A percentile compares a stretch with the other conserved stretches of the same genome.
These are phyloP conservation scores for Bos javanicus DNA, from an alignment of 2,113 vertebrate species.

Conservation along the genomic window DNA sequence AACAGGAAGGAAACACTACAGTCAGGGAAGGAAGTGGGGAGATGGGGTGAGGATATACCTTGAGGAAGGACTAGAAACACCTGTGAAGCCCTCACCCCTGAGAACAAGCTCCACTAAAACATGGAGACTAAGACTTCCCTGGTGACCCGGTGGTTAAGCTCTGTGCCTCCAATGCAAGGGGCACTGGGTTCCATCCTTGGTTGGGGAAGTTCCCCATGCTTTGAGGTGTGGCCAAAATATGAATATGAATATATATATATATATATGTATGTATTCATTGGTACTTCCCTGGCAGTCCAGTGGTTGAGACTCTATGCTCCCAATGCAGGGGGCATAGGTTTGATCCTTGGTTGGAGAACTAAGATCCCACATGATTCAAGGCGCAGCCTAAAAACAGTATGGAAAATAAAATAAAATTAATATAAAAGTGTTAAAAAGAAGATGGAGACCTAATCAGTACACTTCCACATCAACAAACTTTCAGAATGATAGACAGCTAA, in stretches of 20 bases:
- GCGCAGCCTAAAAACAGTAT: not conserved
- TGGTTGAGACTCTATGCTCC: not conserved
- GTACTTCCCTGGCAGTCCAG: not conserved
- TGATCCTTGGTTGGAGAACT: not conserved
- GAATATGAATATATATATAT: not conserved
- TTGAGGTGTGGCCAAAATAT: not conserved
- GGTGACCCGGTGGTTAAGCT: not conserved
- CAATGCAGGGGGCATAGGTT: not conserved
- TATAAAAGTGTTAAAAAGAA: not conserved
- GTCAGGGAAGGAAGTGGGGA: not conserved
- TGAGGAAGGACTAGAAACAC: not conserved
- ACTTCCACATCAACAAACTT: not conserved
- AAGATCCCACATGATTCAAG: not conserved
- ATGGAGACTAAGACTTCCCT: not conserved
- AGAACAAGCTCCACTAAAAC: not conserved
- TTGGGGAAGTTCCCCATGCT: not conserved
- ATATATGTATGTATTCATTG: not conserved
- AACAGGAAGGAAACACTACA: not conserved
- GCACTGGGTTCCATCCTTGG: not conserved
- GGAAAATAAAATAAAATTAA: not conserved
- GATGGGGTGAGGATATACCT: not conserved
- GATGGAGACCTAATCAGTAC: not conserved
- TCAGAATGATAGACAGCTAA: not conserved
- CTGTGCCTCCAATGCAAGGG: not conserved
- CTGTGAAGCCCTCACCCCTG: not conserved